Conservation (phyloP, 2,797 vertebrate genomes). For the Carduelis carduelis region DNA sequence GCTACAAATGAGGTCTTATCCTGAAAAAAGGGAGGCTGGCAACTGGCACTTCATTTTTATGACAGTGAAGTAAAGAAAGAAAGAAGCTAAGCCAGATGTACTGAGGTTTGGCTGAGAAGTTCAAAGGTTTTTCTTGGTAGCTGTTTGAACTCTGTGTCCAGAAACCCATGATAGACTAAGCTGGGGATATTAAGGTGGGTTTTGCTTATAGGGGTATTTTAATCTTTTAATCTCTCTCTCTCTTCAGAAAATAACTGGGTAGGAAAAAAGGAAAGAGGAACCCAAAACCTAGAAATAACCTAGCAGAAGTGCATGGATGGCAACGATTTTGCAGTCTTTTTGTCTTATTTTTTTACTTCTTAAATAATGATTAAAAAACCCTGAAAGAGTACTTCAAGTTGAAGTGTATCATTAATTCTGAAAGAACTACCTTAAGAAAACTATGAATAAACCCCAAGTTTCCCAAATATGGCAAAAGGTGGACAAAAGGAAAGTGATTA, state of each 20-base stretch:
- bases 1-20: conserved; percentile 30
- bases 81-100: neutral
- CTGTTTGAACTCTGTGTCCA: neutral
- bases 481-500: neutral
- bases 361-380: neutral
- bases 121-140: neutral
- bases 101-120: neutral
- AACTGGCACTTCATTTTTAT: neutral
- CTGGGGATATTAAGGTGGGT: neutral
- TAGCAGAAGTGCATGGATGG: neutral
- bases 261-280: neutral
- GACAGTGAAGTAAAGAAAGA: neutral
- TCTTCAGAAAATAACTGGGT: neutral
- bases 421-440: neutral
- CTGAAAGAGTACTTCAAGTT: neutral
- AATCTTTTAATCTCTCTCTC: neutral
- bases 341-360: neutral
- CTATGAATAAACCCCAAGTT: neutral
- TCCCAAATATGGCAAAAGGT: neutral
- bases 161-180: neutral
- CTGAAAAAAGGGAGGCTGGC: conserved; percentile 5
- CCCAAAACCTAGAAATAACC: neutral
- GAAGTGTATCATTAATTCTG: neutral
- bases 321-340: neutral
- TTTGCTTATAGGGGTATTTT: neutral